Conservation (phyloP, 2,888 invertebrate species). For the Plagodis dolabraria region DNA sequence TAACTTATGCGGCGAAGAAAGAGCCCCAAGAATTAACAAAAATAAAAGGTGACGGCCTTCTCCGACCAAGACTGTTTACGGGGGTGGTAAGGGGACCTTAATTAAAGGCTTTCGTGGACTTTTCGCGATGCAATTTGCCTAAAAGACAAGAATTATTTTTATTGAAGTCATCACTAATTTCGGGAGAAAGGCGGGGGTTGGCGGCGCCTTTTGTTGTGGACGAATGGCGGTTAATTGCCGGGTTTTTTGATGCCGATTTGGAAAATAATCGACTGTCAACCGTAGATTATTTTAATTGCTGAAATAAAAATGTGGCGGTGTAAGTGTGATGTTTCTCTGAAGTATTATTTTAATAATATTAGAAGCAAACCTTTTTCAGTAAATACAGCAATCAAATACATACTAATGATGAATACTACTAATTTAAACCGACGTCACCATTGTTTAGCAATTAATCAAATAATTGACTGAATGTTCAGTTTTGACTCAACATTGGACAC, state of each 20-base stretch:
- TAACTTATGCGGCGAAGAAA: conserved; percentile 85
- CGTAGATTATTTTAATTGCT: conserved; percentile 55
- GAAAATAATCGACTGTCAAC: conserved; percentile 59
- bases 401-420: too few species aligned
- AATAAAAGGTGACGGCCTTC: conserved; percentile 78
- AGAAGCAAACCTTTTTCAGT: too few species aligned
- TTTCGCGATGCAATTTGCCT: conserved; percentile 84
- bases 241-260: conserved; percentile 65
- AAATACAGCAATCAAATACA: too few species aligned
- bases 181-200: conserved; percentile 61
- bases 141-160: conserved; percentile 86
- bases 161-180: conserved; percentile 86
- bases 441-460: too few species aligned
- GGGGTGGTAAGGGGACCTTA: conserved; percentile 78
- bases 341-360: too few species aligned
- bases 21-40: conserved; percentile 81
- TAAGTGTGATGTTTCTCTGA: too few species aligned
- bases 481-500: too few species aligned
- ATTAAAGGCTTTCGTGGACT: conserved; percentile 83
- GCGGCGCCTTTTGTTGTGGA: conserved; percentile 73
- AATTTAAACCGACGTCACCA: too few species aligned
- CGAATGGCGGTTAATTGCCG: conserved; percentile 80
- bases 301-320: not conserved
- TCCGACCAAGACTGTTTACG: conserved; percentile 75
- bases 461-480: too few species aligned